These are phyloP conservation scores for Acleris emargana DNA, from an alignment of 2,888 invertebrate genomes.

Conservation along the genomic window DNA sequence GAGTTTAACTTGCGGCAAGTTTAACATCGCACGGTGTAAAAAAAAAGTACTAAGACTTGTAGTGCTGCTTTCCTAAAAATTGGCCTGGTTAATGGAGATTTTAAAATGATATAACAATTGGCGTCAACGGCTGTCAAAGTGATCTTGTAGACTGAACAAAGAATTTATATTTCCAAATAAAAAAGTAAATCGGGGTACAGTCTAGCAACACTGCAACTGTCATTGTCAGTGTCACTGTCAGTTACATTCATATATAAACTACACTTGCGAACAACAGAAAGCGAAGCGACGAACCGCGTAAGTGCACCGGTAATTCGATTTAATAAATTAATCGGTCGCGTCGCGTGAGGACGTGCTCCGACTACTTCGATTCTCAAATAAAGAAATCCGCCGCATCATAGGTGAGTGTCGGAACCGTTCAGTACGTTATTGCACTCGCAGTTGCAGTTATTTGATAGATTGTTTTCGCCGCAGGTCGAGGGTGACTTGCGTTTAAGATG, in stretches of 20 bases:
- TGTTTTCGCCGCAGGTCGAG: conserved; percentile 20
- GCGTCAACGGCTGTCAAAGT: too few species aligned
- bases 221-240: conserved; percentile 27
- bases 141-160: too few species aligned
- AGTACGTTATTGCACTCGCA: too few species aligned
- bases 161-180: too few species aligned
- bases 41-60: too few species aligned
- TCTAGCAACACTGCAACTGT: conserved; percentile 20
- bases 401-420: conserved; percentile 7
- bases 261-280: neutral
- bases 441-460: neutral
- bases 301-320: conserved; percentile 28
- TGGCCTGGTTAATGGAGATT: too few species aligned
- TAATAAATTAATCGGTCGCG: conserved; percentile 31
- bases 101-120: too few species aligned
- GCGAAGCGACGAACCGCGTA: conserved; percentile 18
- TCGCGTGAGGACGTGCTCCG: conserved; percentile 25
- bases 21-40: too few species aligned
- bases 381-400: conserved; percentile 7
- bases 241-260: neutral
- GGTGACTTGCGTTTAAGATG: conserved; percentile 62
- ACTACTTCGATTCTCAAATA: neutral
- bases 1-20: too few species aligned
- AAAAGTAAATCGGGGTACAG: neutral
- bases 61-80: too few species aligned